Percentiles rank a stretch among this genome's conserved stretches.
These are phyloP conservation scores for Ectemnius lituratus DNA, from an alignment of 2,888 invertebrate species.

Conservation along the genomic window DNA sequence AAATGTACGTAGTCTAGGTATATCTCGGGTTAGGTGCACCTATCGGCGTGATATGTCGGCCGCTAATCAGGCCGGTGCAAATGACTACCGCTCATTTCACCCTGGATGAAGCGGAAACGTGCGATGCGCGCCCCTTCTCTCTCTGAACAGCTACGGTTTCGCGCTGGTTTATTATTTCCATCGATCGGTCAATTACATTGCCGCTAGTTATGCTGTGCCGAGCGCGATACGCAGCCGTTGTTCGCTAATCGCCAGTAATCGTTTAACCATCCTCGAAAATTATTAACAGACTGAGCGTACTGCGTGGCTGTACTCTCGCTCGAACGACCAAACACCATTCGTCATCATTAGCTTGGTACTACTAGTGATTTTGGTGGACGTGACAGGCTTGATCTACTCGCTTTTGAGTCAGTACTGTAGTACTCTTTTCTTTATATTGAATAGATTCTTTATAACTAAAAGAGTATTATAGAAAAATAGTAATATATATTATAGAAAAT, in stretches of 20 bases:
- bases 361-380: too few relatives aligned
- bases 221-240: background rate
- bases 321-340: background rate
- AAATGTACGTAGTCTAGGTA: too few relatives aligned
- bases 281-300: background rate
- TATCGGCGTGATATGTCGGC: too few relatives aligned
- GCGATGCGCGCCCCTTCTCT: too few relatives aligned
- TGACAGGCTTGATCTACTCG: background rate
- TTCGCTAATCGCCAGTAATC: constrained; percentile 2
- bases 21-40: too few relatives aligned
- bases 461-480: too few relatives aligned
- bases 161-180: background rate
- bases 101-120: background rate
- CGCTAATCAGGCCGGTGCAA: too few relatives aligned
- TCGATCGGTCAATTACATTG: constrained; percentile 7
- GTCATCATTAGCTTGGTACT: too few relatives aligned
- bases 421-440: too few relatives aligned
- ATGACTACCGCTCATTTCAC: background rate
- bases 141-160: too few relatives aligned
- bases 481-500: too few relatives aligned
- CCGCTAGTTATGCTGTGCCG: background rate
- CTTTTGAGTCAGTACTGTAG: background rate
- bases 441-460: too few relatives aligned
- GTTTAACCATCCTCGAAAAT: background rate
- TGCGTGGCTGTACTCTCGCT: background rate